A percentile compares a stretch with the other conserved stretches of the same genome.
These are phyloP conservation scores for Lucifuga dentata DNA, from an alignment of 2,113 vertebrate species.

Conservation along the genomic window DNA sequence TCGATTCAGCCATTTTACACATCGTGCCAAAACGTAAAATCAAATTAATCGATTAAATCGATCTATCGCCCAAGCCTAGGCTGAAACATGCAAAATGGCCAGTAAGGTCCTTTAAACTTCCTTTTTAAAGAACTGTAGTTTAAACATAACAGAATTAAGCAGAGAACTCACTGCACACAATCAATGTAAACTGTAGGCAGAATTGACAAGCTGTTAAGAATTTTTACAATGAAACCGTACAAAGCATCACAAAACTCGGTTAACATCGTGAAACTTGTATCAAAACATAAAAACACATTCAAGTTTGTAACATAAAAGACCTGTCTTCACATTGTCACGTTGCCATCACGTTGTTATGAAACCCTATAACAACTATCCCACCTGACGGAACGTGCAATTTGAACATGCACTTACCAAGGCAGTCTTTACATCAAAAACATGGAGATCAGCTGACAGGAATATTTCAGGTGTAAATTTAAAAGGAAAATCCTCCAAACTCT, in stretches of 20 bases:
- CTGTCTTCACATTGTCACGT: too few species aligned
- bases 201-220: background rate
- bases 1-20: too few species aligned
- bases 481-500: background rate
- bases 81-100: too few species aligned
- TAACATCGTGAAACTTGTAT: background rate
- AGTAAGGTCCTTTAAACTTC: background rate
- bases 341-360: too few species aligned
- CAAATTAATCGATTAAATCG: too few species aligned
- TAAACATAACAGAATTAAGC: background rate
- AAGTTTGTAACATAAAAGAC: background rate
- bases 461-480: too few species aligned
- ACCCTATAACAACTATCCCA: too few species aligned
- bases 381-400: background rate
- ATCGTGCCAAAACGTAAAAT: too few species aligned
- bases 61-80: too few species aligned
- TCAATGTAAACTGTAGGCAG: background rate
- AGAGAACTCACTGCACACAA: background rate
- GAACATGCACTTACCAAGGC: slow-evolving; percentile 13
- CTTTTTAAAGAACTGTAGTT: background rate
- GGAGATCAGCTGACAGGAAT: too few species aligned
- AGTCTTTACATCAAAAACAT: background rate
- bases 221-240: background rate
- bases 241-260: background rate
- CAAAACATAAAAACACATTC: background rate